Conservation (phyloP, 2,888 invertebrate genomes). For the Limnephilus lunatus region DNA sequence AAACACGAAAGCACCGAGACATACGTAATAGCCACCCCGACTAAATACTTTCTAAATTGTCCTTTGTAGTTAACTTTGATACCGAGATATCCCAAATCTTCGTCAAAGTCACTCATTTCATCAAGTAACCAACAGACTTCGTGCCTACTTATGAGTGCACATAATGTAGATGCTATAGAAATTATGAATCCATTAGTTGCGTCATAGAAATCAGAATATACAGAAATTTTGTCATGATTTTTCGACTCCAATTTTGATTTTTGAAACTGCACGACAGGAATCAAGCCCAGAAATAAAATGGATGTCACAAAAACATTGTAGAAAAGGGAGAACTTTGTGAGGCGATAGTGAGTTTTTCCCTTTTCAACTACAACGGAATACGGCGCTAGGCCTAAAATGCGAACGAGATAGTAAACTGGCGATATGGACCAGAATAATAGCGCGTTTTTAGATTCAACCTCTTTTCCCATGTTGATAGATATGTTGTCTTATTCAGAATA, state of each 20-base stretch:
- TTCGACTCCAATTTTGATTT: neutral
- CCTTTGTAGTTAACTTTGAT: constrained; percentile 37
- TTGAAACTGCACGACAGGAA: constrained; percentile 40
- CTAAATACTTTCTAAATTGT: constrained; percentile 22
- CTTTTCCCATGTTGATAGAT: neutral
- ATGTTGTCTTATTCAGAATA: neutral
- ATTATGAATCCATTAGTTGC: neutral
- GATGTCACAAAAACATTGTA: neutral
- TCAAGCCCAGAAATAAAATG: neutral
- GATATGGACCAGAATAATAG: neutral
- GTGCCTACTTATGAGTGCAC: constrained; percentile 32
- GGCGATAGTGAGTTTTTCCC: constrained; percentile 18
- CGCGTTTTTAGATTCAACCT: neutral
- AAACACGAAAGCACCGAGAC: neutral
- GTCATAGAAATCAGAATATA: constrained; percentile 55
- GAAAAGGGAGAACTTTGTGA: constrained; percentile 8
- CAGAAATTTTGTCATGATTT: constrained; percentile 37
- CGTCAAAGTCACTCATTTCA: constrained; percentile 50
- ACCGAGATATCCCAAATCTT: constrained; percentile 50
- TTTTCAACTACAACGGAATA: constrained; percentile 3
- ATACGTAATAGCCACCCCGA: neutral
- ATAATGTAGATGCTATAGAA: neutral
- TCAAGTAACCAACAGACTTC: constrained; percentile 43
- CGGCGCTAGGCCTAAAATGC: constrained; percentile 57
- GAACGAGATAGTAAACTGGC: constrained; percentile 23